A percentile compares a stretch with the other conserved stretches of the same genome.
These are phyloP conservation scores for Stichopus horrens DNA, from an alignment of 53 echinoderm and acorn worm genomes.

Conservation along the genomic window DNA sequence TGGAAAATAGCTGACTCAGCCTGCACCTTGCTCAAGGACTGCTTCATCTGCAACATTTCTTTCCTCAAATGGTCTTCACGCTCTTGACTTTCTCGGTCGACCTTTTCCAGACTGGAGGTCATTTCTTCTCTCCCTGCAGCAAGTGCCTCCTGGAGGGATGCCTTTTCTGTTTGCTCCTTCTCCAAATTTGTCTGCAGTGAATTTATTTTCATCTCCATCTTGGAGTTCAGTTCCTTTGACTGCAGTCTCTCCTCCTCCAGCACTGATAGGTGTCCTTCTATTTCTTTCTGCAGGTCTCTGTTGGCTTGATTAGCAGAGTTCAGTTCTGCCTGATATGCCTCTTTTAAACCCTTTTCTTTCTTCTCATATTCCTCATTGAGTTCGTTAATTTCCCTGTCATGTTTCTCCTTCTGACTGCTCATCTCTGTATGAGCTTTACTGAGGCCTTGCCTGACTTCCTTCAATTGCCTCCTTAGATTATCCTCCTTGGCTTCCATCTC, in stretches of 20 bases:
- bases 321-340: slow-evolving; percentile 11
- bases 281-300: background rate
- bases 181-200: slow-evolving; percentile 34
- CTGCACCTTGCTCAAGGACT: slow-evolving; percentile 20
- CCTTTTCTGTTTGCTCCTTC: slow-evolving; percentile 21
- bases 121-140: background rate
- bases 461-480: slow-evolving; percentile 16
- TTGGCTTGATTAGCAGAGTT: background rate
- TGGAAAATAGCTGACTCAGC: slow-evolving; percentile 13
- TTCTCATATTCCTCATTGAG: slow-evolving; percentile 7
- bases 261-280: background rate
- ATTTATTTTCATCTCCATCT: background rate
- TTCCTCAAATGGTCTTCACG: slow-evolving; percentile 39
- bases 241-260: background rate
- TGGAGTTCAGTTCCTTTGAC: background rate
- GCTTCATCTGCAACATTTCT: slow-evolving; percentile 7
- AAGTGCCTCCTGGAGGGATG: slow-evolving; percentile 9
- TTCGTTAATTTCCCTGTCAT: background rate
- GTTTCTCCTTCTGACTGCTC: background rate
- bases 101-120: background rate
- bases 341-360: background rate
- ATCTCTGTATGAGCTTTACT: background rate
- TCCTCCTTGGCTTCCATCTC: slow-evolving; percentile 25
- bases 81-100: slow-evolving; percentile 16
- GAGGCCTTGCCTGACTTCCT: background rate